Conservation (phyloP, 1,140 invertebrate genomes). For the Battus philenor region DNA sequence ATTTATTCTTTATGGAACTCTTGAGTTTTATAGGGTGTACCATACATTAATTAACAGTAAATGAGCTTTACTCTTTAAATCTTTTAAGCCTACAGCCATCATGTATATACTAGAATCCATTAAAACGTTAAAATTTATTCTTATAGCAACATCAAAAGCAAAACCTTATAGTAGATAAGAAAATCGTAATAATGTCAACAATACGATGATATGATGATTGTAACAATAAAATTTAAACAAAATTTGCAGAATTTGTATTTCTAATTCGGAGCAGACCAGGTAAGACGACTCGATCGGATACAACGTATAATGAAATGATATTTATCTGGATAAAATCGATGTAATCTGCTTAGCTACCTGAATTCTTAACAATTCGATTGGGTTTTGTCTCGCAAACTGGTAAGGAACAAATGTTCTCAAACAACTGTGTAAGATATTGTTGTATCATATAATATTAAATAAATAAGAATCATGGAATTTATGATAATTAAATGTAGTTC, state of each 20-base stretch:
- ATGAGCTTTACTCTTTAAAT: too few relatives aligned
- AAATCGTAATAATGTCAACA: not conserved
- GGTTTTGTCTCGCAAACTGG: conserved; percentile 1
- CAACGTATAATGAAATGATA: conserved; percentile 13
- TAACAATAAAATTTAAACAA: not conserved
- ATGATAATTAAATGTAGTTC: too few relatives aligned
- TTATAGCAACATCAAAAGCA: too few relatives aligned
- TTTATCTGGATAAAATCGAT: conserved; percentile 8
- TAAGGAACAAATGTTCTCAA: conserved; percentile 4
- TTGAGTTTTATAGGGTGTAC: too few relatives aligned
- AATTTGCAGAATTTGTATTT: conserved; percentile 9
- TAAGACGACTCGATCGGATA: conserved; percentile 1
- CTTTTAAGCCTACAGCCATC: too few relatives aligned
- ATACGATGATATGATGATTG: not conserved
- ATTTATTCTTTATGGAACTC: too few relatives aligned
- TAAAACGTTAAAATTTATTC: too few relatives aligned
- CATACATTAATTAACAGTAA: too few relatives aligned
- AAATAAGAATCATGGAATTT: too few relatives aligned
- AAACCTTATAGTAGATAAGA: too few relatives aligned
- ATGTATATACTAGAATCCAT: too few relatives aligned
- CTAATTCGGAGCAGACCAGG: conserved; percentile 1
- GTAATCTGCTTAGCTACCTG: conserved; percentile 8
- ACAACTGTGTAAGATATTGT: not conserved
- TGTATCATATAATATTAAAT: too few relatives aligned
- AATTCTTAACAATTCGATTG: conserved; percentile 11